These are phyloP conservation scores for Orientallactaga sibirica DNA, from an alignment of 2,797 vertebrate genomes.

Conservation along the genomic window DNA sequence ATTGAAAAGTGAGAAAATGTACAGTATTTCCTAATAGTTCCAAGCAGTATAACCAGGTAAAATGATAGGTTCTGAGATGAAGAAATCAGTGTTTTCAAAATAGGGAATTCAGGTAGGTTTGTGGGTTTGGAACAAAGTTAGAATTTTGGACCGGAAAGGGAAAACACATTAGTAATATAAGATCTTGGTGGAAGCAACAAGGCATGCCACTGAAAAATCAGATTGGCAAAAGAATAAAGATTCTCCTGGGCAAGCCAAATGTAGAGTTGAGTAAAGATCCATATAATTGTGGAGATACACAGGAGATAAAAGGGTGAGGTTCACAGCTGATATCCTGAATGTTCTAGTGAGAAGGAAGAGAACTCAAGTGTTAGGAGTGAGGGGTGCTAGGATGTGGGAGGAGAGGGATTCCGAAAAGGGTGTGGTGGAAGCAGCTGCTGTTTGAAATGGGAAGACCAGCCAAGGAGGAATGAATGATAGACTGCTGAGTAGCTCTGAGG, in stretches of 20 bases:
- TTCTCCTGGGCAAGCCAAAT: neutral
- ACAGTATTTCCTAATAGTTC: neutral
- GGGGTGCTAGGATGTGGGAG: neutral
- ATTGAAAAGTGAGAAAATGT: neutral
- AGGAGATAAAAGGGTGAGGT: neutral
- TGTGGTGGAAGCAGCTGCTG: constrained; percentile 73
- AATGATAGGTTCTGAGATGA: neutral
- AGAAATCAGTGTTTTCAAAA: neutral
- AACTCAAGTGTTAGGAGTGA: neutral
- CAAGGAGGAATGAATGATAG: constrained; percentile 69
- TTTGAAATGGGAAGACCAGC: constrained; percentile 64
- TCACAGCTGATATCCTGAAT: neutral
- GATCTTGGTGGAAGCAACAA: neutral
- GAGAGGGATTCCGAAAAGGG: constrained; percentile 4
- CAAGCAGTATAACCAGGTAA: neutral
- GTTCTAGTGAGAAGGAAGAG: constrained; percentile 32
- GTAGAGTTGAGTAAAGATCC: neutral
- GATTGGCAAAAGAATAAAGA: neutral
- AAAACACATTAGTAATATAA: neutral
- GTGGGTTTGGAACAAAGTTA: neutral
- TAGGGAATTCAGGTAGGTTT: neutral
- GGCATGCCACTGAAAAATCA: neutral
- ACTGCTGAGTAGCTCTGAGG: constrained; percentile 51
- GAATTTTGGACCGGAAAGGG: neutral
- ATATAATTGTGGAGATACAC: neutral